Percentiles rank a stretch among this genome's conserved stretches.
Evolutionary conservation across 2,888 invertebrate genomes (phyloP).

Genomic region (Sceliomorpha sp.): DNA sequence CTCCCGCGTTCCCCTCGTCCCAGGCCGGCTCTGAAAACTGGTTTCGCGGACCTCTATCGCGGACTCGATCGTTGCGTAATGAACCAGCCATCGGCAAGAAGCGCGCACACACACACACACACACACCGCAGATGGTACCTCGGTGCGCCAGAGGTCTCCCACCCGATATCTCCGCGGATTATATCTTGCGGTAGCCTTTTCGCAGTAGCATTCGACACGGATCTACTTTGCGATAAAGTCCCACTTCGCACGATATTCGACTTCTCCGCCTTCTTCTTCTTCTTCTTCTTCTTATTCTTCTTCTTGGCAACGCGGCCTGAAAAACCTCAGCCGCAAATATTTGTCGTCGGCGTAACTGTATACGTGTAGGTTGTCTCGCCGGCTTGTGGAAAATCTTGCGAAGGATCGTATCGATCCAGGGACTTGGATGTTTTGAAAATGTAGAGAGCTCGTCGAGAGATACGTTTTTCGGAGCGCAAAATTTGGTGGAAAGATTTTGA

Average conservation of each 20-base stretch:
- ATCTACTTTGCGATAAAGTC: constrained; percentile 60
- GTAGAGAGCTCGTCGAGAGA: no score
- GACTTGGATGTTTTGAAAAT: no score
- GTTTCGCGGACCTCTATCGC: constrained; percentile 70
- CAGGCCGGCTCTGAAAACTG: constrained; percentile 69
- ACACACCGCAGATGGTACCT: constrained; percentile 51
- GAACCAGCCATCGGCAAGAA: constrained; percentile 65
- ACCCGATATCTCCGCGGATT: constrained; percentile 26
- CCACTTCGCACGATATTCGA: constrained; percentile 19
- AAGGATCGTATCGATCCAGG: no score
- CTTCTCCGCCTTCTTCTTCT: constrained; percentile 4
- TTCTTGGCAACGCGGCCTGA: not conserved
- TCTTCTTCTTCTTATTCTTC: no score
- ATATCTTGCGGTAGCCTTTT: constrained; percentile 48
- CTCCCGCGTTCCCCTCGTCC: constrained; percentile 48
- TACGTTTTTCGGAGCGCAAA: no score
- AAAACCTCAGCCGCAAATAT: constrained; percentile 6
- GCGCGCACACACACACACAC: no score
- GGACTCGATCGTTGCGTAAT: constrained; percentile 71
- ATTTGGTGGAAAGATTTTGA: no score
- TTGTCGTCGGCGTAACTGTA: constrained; percentile 12
- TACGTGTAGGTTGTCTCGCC: no score
- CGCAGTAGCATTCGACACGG: constrained; percentile 60
- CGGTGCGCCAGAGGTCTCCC: constrained; percentile 37
- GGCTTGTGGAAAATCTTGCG: no score